Percentiles rank a stretch among this genome's conserved stretches.
These are phyloP conservation scores for Bacillus rossius DNA, from an alignment of 1,140 invertebrate species.

Conservation along the genomic window DNA sequence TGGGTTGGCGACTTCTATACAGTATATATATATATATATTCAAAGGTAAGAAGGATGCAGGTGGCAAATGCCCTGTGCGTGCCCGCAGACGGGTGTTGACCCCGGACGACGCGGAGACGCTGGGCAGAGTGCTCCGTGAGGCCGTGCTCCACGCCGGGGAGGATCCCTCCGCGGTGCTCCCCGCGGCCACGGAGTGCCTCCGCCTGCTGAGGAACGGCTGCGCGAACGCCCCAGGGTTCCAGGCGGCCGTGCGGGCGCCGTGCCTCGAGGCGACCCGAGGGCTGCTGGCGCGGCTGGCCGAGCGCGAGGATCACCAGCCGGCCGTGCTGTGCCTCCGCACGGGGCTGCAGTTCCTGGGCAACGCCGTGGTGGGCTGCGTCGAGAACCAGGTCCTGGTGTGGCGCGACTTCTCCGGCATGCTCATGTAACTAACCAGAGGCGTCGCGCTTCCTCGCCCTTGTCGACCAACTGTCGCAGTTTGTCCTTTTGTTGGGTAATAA, in stretches of 20 bases:
- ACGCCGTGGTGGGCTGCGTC: slow-evolving; percentile 24
- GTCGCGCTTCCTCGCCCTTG: neutral
- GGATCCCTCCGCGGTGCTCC: neutral
- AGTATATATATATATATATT: no score
- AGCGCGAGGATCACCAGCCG: neutral
- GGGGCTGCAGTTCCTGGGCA: slow-evolving; percentile 26
- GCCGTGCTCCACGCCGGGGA: neutral
- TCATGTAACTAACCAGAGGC: slow-evolving; percentile 13
- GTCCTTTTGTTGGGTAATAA: no score
- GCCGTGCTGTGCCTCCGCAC: slow-evolving; percentile 12
- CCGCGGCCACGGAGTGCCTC: neutral
- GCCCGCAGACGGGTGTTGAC: neutral
- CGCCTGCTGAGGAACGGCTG: slow-evolving; percentile 3
- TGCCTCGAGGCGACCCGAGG: neutral
- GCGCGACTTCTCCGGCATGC: slow-evolving; percentile 10
- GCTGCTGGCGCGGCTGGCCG: neutral
- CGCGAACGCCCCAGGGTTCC: neutral
- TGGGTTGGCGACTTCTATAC: no score
- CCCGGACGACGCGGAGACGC: neutral
- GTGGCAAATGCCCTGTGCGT: no score
- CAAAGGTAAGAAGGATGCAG: no score
- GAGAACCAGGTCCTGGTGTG: slow-evolving; percentile 19
- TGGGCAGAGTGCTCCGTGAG: neutral
- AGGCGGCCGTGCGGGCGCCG: neutral
- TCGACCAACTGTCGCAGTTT: no score